These are phyloP conservation scores for Menidia menidia DNA, from an alignment of 2,797 vertebrate genomes.

Conservation along the genomic window DNA sequence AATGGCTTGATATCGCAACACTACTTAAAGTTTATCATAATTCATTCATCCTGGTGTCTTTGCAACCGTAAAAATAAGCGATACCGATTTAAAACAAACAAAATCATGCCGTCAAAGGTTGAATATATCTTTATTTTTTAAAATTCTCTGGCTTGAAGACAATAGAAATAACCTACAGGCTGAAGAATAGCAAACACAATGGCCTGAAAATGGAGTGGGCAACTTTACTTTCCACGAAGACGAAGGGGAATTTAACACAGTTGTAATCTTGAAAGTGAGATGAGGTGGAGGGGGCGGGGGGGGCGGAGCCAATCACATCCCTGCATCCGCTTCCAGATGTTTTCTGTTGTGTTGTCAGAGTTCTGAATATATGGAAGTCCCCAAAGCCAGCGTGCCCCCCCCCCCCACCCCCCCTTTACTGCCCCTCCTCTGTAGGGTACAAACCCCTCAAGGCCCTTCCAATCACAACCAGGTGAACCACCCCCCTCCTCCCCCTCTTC, in stretches of 20 bases:
- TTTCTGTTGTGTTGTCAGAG: conserved; percentile 55
- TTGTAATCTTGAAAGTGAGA: too few species aligned
- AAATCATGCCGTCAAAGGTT: conserved; percentile 11
- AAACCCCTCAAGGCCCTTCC: conserved; percentile 42
- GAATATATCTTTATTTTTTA: conserved; percentile 74
- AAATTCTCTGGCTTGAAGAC: conserved; percentile 47
- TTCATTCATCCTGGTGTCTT: background rate
- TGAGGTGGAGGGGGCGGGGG: background rate
- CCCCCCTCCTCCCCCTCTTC: conserved; percentile 21
- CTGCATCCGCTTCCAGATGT: conserved; percentile 66
- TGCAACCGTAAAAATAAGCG: background rate
- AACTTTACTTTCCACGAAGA: conserved; percentile 23
- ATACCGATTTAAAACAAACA: conserved; percentile 10
- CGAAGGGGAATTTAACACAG: conserved; percentile 38
- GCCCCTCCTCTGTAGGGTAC: conserved; percentile 17
- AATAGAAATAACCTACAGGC: conserved; percentile 44
- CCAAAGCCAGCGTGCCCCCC: conserved; percentile 45
- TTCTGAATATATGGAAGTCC: conserved; percentile 54
- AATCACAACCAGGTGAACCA: conserved; percentile 66
- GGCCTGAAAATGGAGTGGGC: conserved; percentile 10
- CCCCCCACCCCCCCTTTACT: conserved; percentile 26
- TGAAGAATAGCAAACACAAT: conserved; percentile 44
- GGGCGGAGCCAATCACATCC: conserved; percentile 24
- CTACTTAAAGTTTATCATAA: background rate
- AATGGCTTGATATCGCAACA: conserved; percentile 23